Percentiles rank a stretch among this genome's conserved stretches.
Conservation (phyloP, 2,797 vertebrate species). For the Xenops minutus region DNA sequence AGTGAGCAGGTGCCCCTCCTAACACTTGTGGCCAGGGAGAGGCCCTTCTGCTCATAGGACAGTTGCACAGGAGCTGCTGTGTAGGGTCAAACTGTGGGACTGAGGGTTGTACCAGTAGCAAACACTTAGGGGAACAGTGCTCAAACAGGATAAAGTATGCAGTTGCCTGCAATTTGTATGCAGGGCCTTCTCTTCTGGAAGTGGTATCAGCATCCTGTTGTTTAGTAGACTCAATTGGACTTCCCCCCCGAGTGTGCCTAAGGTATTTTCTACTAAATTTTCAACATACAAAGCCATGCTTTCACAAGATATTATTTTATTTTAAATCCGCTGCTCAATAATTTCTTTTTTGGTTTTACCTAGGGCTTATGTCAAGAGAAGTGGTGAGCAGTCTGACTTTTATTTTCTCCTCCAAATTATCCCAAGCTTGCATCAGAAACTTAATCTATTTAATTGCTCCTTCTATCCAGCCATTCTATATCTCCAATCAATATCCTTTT, state of each 20-base stretch:
- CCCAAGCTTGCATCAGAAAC: background rate
- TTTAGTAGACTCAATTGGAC: background rate
- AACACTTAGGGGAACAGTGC: background rate
- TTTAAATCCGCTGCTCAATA: background rate
- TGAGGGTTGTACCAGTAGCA: background rate
- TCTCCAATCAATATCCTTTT: background rate
- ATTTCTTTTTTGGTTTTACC: background rate
- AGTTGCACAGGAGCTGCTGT: background rate
- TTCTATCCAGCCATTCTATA: background rate
- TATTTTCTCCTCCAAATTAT: background rate
- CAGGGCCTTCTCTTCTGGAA: background rate
- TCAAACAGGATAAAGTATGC: background rate
- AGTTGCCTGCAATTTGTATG: background rate
- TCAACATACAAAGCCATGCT: background rate
- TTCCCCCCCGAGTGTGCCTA: background rate
- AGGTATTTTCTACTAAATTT: background rate
- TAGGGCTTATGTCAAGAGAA: background rate
- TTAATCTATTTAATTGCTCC: background rate
- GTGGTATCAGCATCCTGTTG: background rate
- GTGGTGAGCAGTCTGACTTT: background rate
- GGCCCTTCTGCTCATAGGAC: background rate
- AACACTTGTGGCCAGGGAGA: background rate
- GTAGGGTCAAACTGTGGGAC: background rate
- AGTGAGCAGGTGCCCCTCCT: background rate
- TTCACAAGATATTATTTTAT: background rate